Conservation (phyloP, 2,797 vertebrate genomes). For the Vireo griseus region DNA sequence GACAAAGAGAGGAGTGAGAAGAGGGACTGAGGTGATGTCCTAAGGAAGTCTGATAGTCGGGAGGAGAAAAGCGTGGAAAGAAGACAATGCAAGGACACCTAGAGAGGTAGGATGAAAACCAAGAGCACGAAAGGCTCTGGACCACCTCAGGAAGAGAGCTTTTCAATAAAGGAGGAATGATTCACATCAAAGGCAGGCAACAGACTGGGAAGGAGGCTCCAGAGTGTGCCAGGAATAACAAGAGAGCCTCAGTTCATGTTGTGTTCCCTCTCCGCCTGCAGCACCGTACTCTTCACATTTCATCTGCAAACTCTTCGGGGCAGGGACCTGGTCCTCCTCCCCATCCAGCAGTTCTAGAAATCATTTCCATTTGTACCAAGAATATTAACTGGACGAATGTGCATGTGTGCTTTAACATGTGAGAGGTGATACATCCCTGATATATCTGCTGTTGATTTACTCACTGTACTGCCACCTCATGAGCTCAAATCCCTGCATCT, state of each 20-base stretch:
- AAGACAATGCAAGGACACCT: background rate
- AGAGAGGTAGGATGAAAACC: constrained; percentile 3
- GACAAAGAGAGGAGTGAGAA: background rate
- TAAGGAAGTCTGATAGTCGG: background rate
- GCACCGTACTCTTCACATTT: background rate
- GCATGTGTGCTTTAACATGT: background rate
- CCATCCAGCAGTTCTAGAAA: background rate
- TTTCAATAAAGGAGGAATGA: constrained; percentile 19
- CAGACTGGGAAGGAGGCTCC: constrained; percentile 28
- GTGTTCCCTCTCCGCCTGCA: background rate
- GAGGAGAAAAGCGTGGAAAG: background rate
- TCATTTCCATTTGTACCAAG: background rate
- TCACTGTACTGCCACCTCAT: background rate
- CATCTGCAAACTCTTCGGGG: constrained; percentile 8
- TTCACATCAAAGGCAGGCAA: constrained; percentile 36
- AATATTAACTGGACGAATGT: background rate
- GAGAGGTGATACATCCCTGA: background rate
- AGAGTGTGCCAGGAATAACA: constrained; percentile 43
- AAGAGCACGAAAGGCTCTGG: background rate
- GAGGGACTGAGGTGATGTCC: background rate
- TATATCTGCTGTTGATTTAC: background rate
- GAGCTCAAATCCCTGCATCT: background rate
- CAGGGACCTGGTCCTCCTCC: background rate
- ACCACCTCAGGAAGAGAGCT: background rate
- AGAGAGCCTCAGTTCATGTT: background rate